phyloP scores from a whole-genome alignment of 1,140 invertebrate genomes.

The Medauroidea extradentata region DNA sequence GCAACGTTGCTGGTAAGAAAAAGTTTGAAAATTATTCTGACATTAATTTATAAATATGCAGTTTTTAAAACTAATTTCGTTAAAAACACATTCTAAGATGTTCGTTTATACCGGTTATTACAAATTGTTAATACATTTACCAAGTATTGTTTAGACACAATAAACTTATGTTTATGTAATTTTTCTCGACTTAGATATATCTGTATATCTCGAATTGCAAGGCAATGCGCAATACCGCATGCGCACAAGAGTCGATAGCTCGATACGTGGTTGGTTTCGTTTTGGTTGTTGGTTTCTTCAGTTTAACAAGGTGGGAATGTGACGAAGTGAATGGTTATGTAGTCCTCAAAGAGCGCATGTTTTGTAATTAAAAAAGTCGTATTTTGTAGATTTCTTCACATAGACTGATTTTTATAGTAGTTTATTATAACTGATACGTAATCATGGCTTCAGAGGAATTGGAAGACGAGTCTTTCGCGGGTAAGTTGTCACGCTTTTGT shows the following conservation, averaged over 20 bases:
- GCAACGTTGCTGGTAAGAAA: too few relatives aligned
- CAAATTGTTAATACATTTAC: too few relatives aligned
- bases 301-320: too few relatives aligned
- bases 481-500: constrained; percentile 48
- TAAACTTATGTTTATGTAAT: too few relatives aligned
- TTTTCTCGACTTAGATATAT: too few relatives aligned
- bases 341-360: neutral
- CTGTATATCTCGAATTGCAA: neutral
- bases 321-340: too few relatives aligned
- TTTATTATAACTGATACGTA: neutral
- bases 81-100: too few relatives aligned
- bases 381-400: neutral
- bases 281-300: neutral
- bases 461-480: constrained; percentile 70
- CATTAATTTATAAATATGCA: too few relatives aligned
- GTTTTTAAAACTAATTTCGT: too few relatives aligned
- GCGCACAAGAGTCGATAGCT: constrained; percentile 8
- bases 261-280: neutral
- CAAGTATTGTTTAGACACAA: too few relatives aligned
- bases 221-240: constrained; percentile 11
- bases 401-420: neutral
- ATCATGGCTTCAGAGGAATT: constrained; percentile 69
- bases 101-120: too few relatives aligned
- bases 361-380: constrained; percentile 1
- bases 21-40: too few relatives aligned